These are phyloP conservation scores for Parthenolecanium corni DNA, from an alignment of 2,888 invertebrate species.

Conservation along the genomic window DNA sequence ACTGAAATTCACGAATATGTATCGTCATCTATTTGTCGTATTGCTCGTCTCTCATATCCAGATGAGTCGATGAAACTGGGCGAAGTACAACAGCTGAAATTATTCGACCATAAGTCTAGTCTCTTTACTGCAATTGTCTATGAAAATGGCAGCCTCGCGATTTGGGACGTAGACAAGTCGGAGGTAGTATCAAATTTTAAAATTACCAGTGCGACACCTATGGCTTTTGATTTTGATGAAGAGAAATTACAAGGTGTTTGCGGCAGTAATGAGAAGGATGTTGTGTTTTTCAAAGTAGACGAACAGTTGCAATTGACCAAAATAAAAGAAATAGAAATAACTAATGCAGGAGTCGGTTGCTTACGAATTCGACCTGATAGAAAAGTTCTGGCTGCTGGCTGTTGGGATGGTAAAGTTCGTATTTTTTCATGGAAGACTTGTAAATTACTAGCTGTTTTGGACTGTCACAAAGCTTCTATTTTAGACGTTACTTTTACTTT, in stretches of 20 bases:
- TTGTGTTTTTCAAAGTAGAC: slow-evolving; percentile 50
- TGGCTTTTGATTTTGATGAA: slow-evolving; percentile 59
- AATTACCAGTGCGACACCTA: slow-evolving; percentile 51
- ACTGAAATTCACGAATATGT: neutral
- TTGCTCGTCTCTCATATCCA: neutral
- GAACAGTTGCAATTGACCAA: slow-evolving; percentile 41
- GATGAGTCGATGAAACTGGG: slow-evolving; percentile 41
- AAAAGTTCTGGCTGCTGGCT: slow-evolving; percentile 60
- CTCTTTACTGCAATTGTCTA: slow-evolving; percentile 55
- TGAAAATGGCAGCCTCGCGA: slow-evolving; percentile 57
- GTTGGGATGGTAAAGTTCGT: slow-evolving; percentile 64
- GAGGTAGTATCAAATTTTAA: slow-evolving; percentile 47
- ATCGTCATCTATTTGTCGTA: neutral
- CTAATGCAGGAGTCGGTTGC: slow-evolving; percentile 60
- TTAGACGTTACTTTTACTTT: slow-evolving; percentile 62
- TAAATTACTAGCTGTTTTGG: slow-evolving; percentile 57
- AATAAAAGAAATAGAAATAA: slow-evolving; percentile 49
- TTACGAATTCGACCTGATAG: slow-evolving; percentile 55
- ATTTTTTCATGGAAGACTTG: slow-evolving; percentile 68
- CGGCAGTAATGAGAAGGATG: slow-evolving; percentile 51
- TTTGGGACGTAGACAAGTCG: slow-evolving; percentile 58
- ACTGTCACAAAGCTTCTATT: slow-evolving; percentile 57
- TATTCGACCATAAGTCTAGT: slow-evolving; percentile 41
- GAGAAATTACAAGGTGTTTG: slow-evolving; percentile 54
- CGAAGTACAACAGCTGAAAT: slow-evolving; percentile 54